These are phyloP conservation scores for Antigone vipio DNA, from an alignment of 2,113 vertebrate genomes.

Conservation along the genomic window DNA sequence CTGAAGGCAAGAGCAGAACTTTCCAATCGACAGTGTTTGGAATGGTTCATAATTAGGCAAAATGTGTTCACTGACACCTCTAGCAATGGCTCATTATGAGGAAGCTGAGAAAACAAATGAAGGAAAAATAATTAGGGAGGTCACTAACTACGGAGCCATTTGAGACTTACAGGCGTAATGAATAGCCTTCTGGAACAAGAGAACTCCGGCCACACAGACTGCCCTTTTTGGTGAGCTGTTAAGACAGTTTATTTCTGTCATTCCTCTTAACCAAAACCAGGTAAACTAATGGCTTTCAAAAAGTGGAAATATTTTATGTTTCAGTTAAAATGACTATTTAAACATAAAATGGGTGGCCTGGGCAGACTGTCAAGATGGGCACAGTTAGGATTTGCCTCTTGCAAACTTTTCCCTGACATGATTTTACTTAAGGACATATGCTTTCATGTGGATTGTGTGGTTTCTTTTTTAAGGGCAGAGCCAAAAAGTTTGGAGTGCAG, in stretches of 20 bases:
- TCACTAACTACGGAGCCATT: neutral
- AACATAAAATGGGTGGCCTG: neutral
- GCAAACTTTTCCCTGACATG: neutral
- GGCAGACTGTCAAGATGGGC: neutral
- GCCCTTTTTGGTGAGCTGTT: neutral
- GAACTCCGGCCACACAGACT: neutral
- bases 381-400: neutral
- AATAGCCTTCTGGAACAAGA: neutral
- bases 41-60: neutral
- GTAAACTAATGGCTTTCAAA: neutral
- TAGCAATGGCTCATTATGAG: neutral
- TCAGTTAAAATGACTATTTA: neutral
- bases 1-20: neutral
- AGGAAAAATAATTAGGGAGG: neutral
- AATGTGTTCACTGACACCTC: conserved; percentile 6
- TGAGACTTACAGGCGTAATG: neutral
- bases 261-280: neutral
- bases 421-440: neutral
- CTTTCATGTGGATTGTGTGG: conserved; percentile 15
- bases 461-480: neutral
- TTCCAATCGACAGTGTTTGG: neutral
- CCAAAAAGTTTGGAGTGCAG: neutral
- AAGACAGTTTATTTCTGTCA: neutral
- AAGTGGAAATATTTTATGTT: neutral
- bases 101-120: conserved; percentile 7